Conservation (phyloP, 2,888 invertebrate species). For the Eupelmus urozonus region DNA sequence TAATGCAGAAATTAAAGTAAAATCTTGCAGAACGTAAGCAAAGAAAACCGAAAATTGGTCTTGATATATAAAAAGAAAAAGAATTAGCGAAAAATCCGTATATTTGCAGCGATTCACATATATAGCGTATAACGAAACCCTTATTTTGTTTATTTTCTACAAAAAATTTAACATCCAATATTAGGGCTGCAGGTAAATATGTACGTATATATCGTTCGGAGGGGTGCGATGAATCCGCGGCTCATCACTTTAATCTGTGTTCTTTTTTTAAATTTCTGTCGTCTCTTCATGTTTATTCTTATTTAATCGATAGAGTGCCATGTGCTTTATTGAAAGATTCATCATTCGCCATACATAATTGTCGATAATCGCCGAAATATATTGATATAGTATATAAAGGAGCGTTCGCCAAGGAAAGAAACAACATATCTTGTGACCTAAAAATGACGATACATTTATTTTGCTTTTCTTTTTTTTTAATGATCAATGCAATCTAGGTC, state of each 20-base stretch:
- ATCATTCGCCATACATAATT: slow-evolving; percentile 60
- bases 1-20: no score
- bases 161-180: slow-evolving; percentile 11
- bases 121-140: slow-evolving; percentile 8
- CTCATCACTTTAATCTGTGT: background rate
- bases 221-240: slow-evolving; percentile 42
- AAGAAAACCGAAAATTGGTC: background rate
- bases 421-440: slow-evolving; percentile 81
- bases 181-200: slow-evolving; percentile 11
- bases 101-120: slow-evolving; percentile 34
- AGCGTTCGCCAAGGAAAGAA: slow-evolving; percentile 70
- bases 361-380: slow-evolving; percentile 58
- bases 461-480: slow-evolving; percentile 80
- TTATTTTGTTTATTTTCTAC: background rate
- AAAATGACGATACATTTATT: slow-evolving; percentile 87
- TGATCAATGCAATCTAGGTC: slow-evolving; percentile 79
- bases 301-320: slow-evolving; percentile 59
- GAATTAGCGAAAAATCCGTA: slow-evolving; percentile 30
- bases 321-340: slow-evolving; percentile 62
- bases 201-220: slow-evolving; percentile 3
- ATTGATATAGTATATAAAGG: slow-evolving; percentile 63
- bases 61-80: slow-evolving; percentile 13
- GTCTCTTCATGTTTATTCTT: slow-evolving; percentile 50
- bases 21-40: no score
- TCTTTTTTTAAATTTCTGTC: slow-evolving; percentile 39